Evolutionary conservation across 2,888 invertebrate genomes (phyloP).

Genomic region (Ectemnius cavifrons): DNA sequence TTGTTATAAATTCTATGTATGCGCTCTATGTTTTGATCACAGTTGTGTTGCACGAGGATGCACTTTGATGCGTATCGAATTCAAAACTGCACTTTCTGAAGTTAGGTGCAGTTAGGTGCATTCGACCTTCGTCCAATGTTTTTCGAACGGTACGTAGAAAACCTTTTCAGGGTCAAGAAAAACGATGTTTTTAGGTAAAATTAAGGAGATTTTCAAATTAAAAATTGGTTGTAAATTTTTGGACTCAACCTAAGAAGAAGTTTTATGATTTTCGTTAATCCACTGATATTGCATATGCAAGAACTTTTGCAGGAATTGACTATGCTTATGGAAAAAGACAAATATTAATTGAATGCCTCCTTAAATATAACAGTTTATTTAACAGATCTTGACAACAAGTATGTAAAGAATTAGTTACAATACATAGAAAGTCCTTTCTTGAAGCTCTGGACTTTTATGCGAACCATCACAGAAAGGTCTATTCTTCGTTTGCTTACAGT

Average conservation of each 20-base stretch:
- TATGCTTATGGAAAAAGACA: background rate
- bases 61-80: background rate
- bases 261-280: background rate
- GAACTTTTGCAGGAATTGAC: background rate
- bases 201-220: too few relatives aligned
- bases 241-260: too few relatives aligned
- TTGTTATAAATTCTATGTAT: too few relatives aligned
- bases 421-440: slow-evolving; percentile 13
- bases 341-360: background rate
- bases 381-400: background rate
- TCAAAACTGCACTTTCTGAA: too few relatives aligned
- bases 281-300: background rate
- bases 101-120: too few relatives aligned
- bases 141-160: too few relatives aligned
- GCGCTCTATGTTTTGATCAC: background rate
- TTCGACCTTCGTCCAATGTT: too few relatives aligned
- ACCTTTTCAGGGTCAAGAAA: too few relatives aligned
- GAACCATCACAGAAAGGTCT: slow-evolving; percentile 98
- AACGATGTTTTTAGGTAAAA: too few relatives aligned
- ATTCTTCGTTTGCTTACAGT: slow-evolving; percentile 96
- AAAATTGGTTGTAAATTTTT: too few relatives aligned
- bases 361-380: slow-evolving; percentile 1
- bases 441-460: slow-evolving; percentile 84
- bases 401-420: background rate
- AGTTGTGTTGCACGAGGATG: too few relatives aligned